Percentiles rank a stretch among this genome's conserved stretches.
phyloP scores from a whole-genome alignment of 2,888 invertebrate species.

The Rhorus exstirpatorius region DNA sequence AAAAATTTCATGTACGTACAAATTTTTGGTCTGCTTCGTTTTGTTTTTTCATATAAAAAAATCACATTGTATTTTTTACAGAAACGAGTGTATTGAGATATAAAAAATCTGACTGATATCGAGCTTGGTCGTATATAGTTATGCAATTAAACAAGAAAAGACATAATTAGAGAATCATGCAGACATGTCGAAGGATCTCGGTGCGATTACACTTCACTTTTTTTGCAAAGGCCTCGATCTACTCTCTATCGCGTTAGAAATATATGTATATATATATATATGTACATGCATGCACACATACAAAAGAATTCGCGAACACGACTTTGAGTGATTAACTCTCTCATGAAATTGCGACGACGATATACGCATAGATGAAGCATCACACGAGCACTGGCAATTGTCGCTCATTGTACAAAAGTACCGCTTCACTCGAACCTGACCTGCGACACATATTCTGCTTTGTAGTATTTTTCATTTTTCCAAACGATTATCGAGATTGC shows the following conservation, averaged over 20 bases:
- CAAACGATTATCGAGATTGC: neutral
- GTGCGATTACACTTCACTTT: slow-evolving; percentile 52
- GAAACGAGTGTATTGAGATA: neutral
- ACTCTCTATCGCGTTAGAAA: slow-evolving; percentile 33
- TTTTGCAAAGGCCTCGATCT: slow-evolving; percentile 51
- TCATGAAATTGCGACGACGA: slow-evolving; percentile 15
- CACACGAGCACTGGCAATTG: slow-evolving; percentile 49
- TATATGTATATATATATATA: slow-evolving; percentile 10
- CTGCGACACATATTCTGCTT: slow-evolving; percentile 21
- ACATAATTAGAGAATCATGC: slow-evolving; percentile 57
- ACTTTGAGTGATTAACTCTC: slow-evolving; percentile 49
- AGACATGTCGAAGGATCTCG: slow-evolving; percentile 57
- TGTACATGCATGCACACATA: slow-evolving; percentile 11
- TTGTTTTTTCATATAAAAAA: neutral
- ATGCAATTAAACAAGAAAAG: slow-evolving; percentile 61
- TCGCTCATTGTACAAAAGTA: slow-evolving; percentile 68
- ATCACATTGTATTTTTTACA: neutral
- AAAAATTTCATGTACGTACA: neutral
- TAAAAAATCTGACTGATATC: slow-evolving; percentile 26
- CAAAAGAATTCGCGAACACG: slow-evolving; percentile 2
- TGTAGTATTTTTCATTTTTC: neutral
- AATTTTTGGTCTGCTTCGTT: no score
- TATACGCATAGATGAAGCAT: slow-evolving; percentile 11
- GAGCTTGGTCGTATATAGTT: slow-evolving; percentile 6
- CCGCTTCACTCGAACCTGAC: slow-evolving; percentile 60